Evolutionary conservation across 1,140 invertebrate genomes (phyloP).

Genomic region (Drosophila asahinai): DNA sequence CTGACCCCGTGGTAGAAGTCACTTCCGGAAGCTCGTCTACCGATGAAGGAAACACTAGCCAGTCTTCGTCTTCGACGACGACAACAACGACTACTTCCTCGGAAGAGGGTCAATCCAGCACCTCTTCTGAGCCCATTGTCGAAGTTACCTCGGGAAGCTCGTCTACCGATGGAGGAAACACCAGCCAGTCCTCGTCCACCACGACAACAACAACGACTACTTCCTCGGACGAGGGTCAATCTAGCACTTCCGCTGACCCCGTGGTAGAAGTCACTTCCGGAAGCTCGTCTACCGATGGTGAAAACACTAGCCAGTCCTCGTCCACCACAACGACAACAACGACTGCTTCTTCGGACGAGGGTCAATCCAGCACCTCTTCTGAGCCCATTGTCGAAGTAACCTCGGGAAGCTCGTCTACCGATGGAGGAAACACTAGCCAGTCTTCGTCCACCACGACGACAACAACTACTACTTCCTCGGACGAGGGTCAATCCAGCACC

Average conservation of each 20-base stretch:
- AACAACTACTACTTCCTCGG: no score
- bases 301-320: no score
- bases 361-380: no score
- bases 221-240: constrained; percentile 3
- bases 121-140: background rate
- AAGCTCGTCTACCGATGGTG: no score
- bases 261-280: no score
- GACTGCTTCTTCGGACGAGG: no score
- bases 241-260: background rate
- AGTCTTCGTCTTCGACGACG: background rate
- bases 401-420: no score
- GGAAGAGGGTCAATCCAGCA: background rate
- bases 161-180: background rate
- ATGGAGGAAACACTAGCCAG: no score
- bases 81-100: background rate
- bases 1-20: background rate
- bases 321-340: no score
- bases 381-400: no score
- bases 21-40: background rate
- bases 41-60: background rate
- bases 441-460: no score
- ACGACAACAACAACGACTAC: constrained; percentile 10
- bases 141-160: background rate
- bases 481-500: no score
- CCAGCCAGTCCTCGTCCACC: constrained; percentile 1